Percentiles rank a stretch among this genome's conserved stretches.
Evolutionary conservation across 2,888 invertebrate genomes (phyloP).

Genomic region (Ephialtes manifestator): DNA sequence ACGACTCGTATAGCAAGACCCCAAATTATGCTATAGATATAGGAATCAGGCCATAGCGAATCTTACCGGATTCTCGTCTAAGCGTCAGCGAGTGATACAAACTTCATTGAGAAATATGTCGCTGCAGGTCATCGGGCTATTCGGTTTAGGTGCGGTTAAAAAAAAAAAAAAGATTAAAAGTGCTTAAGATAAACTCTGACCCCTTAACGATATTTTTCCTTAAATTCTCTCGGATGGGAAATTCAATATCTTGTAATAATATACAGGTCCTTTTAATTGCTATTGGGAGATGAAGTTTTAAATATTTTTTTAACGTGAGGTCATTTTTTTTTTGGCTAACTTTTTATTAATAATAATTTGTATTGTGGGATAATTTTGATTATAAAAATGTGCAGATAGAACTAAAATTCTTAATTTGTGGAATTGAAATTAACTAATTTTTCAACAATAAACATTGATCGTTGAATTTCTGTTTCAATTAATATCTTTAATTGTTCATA

Average conservation of each 20-base stretch:
- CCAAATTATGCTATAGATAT: background rate
- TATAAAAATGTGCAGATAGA: no score
- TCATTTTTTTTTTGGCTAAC: no score
- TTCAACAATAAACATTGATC: no score
- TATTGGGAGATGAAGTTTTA: background rate
- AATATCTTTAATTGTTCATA: no score
- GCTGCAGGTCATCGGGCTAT: constrained; percentile 23
- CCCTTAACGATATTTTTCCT: constrained; percentile 30
- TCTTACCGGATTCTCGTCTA: background rate
- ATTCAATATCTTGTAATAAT: constrained; percentile 5
- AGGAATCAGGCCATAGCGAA: constrained; percentile 9
- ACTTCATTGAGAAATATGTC: constrained; percentile 33
- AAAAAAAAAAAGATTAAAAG: constrained; percentile 6
- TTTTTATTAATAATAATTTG: no score
- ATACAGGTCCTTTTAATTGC: background rate
- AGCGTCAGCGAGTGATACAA: background rate
- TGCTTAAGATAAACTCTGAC: constrained; percentile 40
- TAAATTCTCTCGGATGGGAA: background rate
- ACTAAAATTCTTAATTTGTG: no score
- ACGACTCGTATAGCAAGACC: background rate
- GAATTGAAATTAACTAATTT: no score
- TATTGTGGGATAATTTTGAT: no score
- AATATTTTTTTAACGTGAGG: no score
- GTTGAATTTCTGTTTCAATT: no score
- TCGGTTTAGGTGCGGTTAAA: constrained; percentile 1